Conservation (phyloP, 2,888 invertebrate genomes). For the Sesia apiformis region DNA sequence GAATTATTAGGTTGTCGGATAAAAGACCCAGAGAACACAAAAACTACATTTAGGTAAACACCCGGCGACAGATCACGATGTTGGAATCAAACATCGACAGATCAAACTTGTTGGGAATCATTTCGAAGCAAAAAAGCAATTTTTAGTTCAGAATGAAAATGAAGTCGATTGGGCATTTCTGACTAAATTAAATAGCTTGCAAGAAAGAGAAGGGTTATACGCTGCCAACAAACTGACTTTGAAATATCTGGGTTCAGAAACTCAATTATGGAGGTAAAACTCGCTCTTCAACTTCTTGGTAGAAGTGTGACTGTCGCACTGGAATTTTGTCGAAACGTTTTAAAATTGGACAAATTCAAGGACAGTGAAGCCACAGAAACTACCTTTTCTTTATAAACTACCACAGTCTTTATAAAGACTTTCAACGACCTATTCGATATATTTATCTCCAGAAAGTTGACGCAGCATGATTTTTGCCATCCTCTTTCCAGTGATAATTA, state of each 20-base stretch:
- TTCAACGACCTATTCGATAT: slow-evolving; percentile 13
- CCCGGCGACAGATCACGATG: slow-evolving; percentile 9
- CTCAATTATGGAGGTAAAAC: slow-evolving; percentile 13
- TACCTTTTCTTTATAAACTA: no score
- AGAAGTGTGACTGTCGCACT: slow-evolving; percentile 12
- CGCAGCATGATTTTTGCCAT: slow-evolving; percentile 9
- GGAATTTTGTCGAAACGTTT: slow-evolving; percentile 8
- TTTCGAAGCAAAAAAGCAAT: slow-evolving; percentile 6
- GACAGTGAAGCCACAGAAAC: slow-evolving; percentile 8
- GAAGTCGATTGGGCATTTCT: slow-evolving; percentile 8
- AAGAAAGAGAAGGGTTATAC: slow-evolving; percentile 9
- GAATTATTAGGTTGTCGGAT: slow-evolving; percentile 12
- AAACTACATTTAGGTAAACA: slow-evolving; percentile 15
- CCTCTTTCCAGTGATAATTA: slow-evolving; percentile 1
- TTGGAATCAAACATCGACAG: slow-evolving; percentile 6
- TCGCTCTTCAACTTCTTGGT: slow-evolving; percentile 13
- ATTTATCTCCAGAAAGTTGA: slow-evolving; percentile 9
- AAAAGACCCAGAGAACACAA: slow-evolving; percentile 7
- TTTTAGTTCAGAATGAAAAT: slow-evolving; percentile 1
- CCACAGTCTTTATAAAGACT: slow-evolving; percentile 7
- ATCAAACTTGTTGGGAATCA: slow-evolving; percentile 14
- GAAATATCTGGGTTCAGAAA: slow-evolving; percentile 14
- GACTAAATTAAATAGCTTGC: slow-evolving; percentile 7
- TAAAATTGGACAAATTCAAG: slow-evolving; percentile 8
- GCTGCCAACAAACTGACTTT: slow-evolving; percentile 11